Evolutionary conservation across 2,888 invertebrate genomes (phyloP), one percentile per base, ranked within the genome.

Genomic region (Schizotus pectinicornis): DNA sequence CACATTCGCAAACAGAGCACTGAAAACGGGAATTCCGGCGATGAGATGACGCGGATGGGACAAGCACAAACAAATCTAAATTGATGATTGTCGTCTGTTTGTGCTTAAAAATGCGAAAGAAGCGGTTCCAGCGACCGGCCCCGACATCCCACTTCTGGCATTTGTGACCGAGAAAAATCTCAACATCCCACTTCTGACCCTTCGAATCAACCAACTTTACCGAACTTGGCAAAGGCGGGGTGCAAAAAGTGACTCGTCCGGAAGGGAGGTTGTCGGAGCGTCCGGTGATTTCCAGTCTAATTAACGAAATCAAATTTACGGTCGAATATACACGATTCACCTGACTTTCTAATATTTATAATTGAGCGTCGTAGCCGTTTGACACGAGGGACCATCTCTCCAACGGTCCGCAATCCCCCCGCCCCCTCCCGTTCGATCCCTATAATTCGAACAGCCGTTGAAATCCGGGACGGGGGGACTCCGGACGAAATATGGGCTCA

Each of bases 51-150:
- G 12, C 13, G 30, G 14, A 38, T 22, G 7, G 7, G 31, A 36
- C 33, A 60, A 65, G 64, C 64, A 64, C 62, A 68, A 64, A 66
- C 61, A 58, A 64, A 56, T 42, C 39, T 45, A 39, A 63, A 58
- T 55, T 52, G 54, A 47, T 69, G 70, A 70, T 70, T 70, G 69
- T 70, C 69, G 62, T 61, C 56, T 61, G 64, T 63, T 63, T 64
- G 65, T 67, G 65, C 62, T 67, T 41, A n/a, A 45, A 6, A 9
- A 33, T 32, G 14, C 45, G 39, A 32, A 38, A 32, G 31, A 22
- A 49, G 38, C 30, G 5, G 13, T 38, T 32, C n/a, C 6, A n/a
- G 34, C 12, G 12, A 46, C 22, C 22, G 22, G 22, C 5, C 5
- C 22, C 22, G 22, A 22, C 5, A 22, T 22, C 22, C 22, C 22